Percentiles rank a stretch among this genome's conserved stretches.
Conservation (phyloP, 2,113 vertebrate genomes). For the Cyanoramphus novaezelandiae region DNA sequence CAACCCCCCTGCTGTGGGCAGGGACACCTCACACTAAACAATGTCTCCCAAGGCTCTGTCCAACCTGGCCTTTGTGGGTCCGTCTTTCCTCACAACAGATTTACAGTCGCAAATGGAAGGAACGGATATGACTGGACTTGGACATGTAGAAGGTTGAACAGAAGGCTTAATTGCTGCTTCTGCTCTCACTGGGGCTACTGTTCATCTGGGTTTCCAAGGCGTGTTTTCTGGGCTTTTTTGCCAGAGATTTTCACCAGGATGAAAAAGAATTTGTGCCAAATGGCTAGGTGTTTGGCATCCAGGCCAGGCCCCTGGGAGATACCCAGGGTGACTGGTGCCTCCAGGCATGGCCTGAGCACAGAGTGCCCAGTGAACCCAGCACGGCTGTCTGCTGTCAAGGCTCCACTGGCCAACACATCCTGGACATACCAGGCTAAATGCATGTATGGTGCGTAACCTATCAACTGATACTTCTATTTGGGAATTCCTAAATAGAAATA, state of each 20-base stretch:
- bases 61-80: neutral
- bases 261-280: neutral
- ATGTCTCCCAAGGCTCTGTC: neutral
- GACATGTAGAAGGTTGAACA: neutral
- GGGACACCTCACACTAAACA: neutral
- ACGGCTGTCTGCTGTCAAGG: accelerated
- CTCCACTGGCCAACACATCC: neutral
- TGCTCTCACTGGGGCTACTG: neutral
- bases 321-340: neutral
- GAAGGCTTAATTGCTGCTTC: neutral
- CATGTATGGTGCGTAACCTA: neutral
- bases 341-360: neutral
- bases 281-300: neutral
- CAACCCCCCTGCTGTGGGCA: neutral
- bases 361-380: neutral
- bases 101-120: neutral
- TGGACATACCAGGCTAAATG: neutral
- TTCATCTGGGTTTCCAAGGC: neutral
- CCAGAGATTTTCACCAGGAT: neutral
- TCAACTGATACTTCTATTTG: neutral
- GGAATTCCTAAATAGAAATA: neutral
- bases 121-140: neutral
- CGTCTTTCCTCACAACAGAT: neutral
- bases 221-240: accelerated
- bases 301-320: neutral